phyloP scores from a whole-genome alignment of 2,113 vertebrate species.

The Brevimyrus niger region DNA sequence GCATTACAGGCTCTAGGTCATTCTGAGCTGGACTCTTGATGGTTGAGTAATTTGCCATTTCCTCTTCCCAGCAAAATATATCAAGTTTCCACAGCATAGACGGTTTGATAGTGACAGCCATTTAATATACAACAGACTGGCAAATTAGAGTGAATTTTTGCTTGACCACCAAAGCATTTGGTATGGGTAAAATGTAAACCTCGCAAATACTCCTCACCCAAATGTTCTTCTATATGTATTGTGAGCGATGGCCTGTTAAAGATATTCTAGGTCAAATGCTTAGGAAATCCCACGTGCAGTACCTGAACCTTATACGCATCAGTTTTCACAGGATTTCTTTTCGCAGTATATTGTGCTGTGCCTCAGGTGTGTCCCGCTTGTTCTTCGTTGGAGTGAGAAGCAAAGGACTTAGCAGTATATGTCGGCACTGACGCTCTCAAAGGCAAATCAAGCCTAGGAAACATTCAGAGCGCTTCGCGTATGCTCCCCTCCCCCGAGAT shows the following conservation, averaged over 20 bases:
- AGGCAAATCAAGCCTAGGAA: slow-evolving; percentile 12
- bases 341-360: not conserved
- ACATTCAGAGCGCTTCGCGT: not conserved
- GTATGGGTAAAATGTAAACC: not conserved
- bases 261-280: slow-evolving; percentile 7
- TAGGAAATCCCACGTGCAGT: slow-evolving; percentile 12
- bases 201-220: not conserved
- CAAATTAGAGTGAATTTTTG: not conserved
- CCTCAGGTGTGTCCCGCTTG: slow-evolving; percentile 2
- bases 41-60: not conserved
- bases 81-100: not conserved
- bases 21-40: not conserved
- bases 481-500: slow-evolving; percentile 15
- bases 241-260: not conserved
- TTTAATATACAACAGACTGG: not conserved
- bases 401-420: slow-evolving; percentile 3
- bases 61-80: not conserved
- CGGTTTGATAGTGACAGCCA: not conserved
- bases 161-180: not conserved
- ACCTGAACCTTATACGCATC: not conserved
- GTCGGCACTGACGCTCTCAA: not conserved
- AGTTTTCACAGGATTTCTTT: not conserved
- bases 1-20: not conserved
- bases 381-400: not conserved
- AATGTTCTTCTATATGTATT: not conserved